phyloP scores from a whole-genome alignment of 2,797 vertebrate genomes.

The Botia almorhae region DNA sequence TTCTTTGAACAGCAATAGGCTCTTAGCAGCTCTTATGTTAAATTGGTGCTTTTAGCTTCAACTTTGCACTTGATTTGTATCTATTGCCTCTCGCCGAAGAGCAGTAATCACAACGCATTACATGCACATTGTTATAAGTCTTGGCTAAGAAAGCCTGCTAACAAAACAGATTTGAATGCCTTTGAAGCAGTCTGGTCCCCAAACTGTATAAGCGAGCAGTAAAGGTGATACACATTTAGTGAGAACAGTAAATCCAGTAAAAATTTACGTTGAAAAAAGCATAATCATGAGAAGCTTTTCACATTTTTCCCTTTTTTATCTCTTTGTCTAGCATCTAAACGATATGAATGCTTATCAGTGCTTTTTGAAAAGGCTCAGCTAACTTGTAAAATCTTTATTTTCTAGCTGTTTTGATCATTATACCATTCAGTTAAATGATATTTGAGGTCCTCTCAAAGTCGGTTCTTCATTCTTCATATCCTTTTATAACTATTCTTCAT shows the following conservation, averaged over 20 bases:
- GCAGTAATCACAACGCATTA: not conserved
- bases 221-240: not conserved
- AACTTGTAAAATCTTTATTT: conserved; percentile 15
- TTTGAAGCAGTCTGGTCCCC: not conserved
- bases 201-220: not conserved
- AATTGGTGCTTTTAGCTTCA: conserved; percentile 8
- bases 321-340: conserved; percentile 1
- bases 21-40: conserved; percentile 19
- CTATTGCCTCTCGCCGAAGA: conserved; percentile 1
- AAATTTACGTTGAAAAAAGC: conserved; percentile 10
- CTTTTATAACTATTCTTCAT: conserved; percentile 32
- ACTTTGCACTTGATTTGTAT: conserved; percentile 17
- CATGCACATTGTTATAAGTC: not conserved
- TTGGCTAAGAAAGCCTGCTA: conserved; percentile 4
- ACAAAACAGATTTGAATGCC: not conserved
- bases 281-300: not conserved
- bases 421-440: not conserved
- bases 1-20: conserved; percentile 11
- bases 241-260: not conserved
- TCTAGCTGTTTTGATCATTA: conserved; percentile 19
- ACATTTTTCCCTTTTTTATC: not conserved
- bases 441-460: conserved; percentile 26
- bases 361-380: not conserved
- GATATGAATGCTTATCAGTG: conserved; percentile 6
- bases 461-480: conserved; percentile 14